Evolutionary conservation across 2,113 vertebrate genomes (phyloP).

Genomic region (Recurvirostra avosetta): DNA sequence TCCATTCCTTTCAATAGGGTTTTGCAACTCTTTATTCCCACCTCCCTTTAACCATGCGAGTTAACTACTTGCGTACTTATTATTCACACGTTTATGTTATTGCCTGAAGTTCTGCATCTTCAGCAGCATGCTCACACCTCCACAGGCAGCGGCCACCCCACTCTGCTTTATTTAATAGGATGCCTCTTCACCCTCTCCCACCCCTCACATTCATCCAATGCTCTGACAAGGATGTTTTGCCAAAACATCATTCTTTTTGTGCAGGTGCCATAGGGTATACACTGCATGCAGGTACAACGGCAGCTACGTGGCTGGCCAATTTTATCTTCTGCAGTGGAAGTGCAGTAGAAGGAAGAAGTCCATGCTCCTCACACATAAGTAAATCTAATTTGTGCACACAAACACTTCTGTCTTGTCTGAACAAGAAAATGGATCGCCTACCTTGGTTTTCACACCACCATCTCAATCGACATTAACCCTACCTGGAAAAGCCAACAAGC

Average conservation of each 20-base stretch:
- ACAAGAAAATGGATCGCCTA: background rate
- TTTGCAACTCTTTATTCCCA: background rate
- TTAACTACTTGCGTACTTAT: background rate
- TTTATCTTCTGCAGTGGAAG: background rate
- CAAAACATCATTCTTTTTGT: background rate
- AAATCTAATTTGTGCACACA: background rate
- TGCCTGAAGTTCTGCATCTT: background rate
- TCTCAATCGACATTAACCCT: background rate
- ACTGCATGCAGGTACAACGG: accelerated
- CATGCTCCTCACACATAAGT: accelerated
- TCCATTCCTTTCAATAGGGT: background rate
- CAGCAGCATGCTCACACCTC: background rate
- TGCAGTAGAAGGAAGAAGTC: background rate
- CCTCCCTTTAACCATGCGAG: background rate
- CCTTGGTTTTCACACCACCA: background rate
- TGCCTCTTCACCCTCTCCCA: background rate
- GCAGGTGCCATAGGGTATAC: background rate
- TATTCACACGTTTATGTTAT: background rate
- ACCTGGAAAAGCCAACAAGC: background rate
- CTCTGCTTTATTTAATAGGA: background rate
- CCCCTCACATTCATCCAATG: background rate
- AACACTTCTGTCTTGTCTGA: background rate
- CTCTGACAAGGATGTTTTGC: background rate
- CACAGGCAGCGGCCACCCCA: background rate
- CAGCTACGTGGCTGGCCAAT: background rate